Evolutionary conservation across 2,888 invertebrate genomes (phyloP).

Genomic region (Chelonus formosanus): DNA sequence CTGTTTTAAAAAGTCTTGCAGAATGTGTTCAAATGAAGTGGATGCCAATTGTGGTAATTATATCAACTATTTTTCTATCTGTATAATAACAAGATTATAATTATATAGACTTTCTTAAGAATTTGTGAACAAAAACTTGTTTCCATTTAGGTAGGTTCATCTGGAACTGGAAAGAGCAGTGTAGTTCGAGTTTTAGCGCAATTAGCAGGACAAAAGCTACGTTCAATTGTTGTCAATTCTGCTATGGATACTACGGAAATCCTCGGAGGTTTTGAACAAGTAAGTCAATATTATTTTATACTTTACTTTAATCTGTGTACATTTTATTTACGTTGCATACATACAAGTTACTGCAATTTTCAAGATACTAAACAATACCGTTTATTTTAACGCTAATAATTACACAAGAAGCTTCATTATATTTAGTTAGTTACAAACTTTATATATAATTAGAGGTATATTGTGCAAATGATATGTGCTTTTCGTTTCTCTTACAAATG

Average conservation of each 20-base stretch:
- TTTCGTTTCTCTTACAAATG: too few relatives aligned
- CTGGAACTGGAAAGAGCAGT: conserved; percentile 83
- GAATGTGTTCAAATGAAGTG: conserved; percentile 92
- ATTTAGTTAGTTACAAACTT: too few relatives aligned
- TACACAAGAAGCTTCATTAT: too few relatives aligned
- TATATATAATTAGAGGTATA: too few relatives aligned
- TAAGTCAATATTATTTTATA: conserved; percentile 60
- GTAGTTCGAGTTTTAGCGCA: conserved; percentile 79
- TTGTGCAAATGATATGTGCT: too few relatives aligned
- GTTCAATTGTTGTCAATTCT: conserved; percentile 83
- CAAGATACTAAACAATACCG: too few relatives aligned
- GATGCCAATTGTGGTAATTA: conserved; percentile 84
- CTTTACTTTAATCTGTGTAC: background rate
- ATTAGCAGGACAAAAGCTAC: conserved; percentile 77
- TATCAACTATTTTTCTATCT: background rate
- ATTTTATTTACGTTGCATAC: too few relatives aligned
- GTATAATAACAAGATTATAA: background rate
- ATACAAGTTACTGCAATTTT: too few relatives aligned
- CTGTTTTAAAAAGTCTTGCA: conserved; percentile 79
- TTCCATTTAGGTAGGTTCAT: conserved; percentile 72
- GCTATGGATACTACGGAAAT: conserved; percentile 95
- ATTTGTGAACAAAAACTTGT: too few relatives aligned
- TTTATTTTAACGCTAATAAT: too few relatives aligned
- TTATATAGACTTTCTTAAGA: too few relatives aligned
- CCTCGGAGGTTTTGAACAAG: conserved; percentile 98